phyloP scores from a whole-genome alignment of 2,113 vertebrate species.

The Dipodomys merriami region DNA sequence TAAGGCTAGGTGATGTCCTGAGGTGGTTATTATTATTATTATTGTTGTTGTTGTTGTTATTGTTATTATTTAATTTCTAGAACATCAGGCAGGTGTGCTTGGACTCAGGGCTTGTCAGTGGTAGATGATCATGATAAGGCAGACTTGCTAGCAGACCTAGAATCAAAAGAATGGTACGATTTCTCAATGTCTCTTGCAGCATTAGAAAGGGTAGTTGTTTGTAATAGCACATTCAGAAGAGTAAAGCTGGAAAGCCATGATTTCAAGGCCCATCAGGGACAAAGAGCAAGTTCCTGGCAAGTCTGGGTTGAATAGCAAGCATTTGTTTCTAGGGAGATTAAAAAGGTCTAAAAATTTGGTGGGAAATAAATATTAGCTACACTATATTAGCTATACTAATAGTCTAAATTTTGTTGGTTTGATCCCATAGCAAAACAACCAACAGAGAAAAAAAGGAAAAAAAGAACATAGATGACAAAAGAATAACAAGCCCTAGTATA shows the following conservation, averaged over 20 bases:
- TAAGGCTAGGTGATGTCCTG: neutral
- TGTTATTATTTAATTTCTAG: neutral
- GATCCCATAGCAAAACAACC: neutral
- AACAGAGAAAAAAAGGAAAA: neutral
- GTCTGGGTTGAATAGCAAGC: too few species aligned
- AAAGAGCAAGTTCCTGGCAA: too few species aligned
- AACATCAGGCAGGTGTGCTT: neutral
- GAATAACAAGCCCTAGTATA: too few species aligned
- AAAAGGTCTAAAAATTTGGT: neutral
- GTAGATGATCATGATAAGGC: neutral
- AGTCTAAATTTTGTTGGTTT: neutral
- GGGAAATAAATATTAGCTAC: neutral
- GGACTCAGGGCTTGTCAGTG: neutral
- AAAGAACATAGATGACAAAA: too few species aligned
- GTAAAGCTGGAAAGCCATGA: too few species aligned
- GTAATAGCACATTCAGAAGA: neutral
- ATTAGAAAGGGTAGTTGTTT: neutral
- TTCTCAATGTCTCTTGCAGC: neutral
- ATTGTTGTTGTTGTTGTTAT: too few species aligned
- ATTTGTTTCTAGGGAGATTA: too few species aligned
- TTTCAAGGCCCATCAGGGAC: neutral
- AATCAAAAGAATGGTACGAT: neutral
- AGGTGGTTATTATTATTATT: too few species aligned
- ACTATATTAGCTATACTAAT: neutral
- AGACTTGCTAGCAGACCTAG: neutral